Conservation (phyloP, 2,888 invertebrate species). For the Rhyacophila evoluta region DNA sequence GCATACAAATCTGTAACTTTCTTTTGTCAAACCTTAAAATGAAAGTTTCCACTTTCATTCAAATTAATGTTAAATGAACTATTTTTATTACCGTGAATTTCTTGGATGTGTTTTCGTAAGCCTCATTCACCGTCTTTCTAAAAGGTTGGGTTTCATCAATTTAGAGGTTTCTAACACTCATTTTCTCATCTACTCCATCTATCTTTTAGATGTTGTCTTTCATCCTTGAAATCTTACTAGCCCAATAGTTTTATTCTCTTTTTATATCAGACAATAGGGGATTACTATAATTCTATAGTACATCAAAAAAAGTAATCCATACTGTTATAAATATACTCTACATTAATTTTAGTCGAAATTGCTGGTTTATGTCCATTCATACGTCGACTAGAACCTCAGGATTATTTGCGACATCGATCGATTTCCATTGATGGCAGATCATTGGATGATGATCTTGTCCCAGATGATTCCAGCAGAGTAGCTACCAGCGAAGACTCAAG, state of each 20-base stretch:
- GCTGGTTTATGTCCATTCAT: slow-evolving; percentile 41
- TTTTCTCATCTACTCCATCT: too few relatives aligned
- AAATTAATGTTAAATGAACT: too few relatives aligned
- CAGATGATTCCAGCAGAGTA: not conserved
- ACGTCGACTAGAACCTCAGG: slow-evolving; percentile 39
- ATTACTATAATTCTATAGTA: too few relatives aligned
- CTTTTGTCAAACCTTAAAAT: too few relatives aligned
- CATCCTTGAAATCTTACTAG: not conserved
- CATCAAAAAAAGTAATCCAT: too few relatives aligned
- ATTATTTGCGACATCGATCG: slow-evolving; percentile 40
- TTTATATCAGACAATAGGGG: not conserved
- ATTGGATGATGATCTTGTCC: slow-evolving; percentile 29
- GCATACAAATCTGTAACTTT: too few relatives aligned
- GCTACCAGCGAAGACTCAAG: slow-evolving; percentile 16
- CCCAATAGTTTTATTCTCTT: not conserved
- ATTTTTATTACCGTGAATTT: too few relatives aligned
- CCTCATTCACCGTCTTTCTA: too few relatives aligned
- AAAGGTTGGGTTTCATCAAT: too few relatives aligned
- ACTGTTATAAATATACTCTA: not conserved
- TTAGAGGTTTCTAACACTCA: too few relatives aligned
- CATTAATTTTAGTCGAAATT: not conserved
- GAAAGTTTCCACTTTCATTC: too few relatives aligned
- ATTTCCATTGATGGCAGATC: slow-evolving; percentile 31
- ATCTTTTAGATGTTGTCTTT: not conserved
- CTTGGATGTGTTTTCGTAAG: too few relatives aligned